These are phyloP conservation scores for Dicroscelio sp. DNA, from an alignment of 2,888 invertebrate genomes.

Conservation along the genomic window DNA sequence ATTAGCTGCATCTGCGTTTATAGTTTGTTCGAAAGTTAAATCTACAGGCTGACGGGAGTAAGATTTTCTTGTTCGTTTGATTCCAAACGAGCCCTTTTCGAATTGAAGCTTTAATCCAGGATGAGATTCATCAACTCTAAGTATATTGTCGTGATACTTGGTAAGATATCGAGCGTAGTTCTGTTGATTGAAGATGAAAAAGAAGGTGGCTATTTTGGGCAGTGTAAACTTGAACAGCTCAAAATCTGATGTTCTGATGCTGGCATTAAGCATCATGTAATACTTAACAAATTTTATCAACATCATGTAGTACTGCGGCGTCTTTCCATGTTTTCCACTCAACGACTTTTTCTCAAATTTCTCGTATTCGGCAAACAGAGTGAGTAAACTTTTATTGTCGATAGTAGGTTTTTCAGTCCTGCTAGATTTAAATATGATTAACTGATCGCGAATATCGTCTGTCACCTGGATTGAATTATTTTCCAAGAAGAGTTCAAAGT, in stretches of 20 bases:
- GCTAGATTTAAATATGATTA: neutral
- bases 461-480: conserved; percentile 48
- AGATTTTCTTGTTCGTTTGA: conserved; percentile 86
- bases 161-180: conserved; percentile 89
- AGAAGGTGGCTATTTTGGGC: conserved; percentile 87
- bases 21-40: conserved; percentile 83
- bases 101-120: conserved; percentile 85
- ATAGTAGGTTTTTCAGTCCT: too few relatives aligned
- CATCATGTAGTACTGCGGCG: conserved; percentile 88
- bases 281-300: conserved; percentile 86
- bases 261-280: conserved; percentile 85
- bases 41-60: conserved; percentile 84
- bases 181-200: conserved; percentile 88
- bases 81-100: conserved; percentile 86
- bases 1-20: conserved; percentile 85
- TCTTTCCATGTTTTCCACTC: conserved; percentile 87
- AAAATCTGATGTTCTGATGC: conserved; percentile 88
- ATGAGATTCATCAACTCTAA: conserved; percentile 87
- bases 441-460: conserved; percentile 27
- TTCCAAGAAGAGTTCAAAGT: conserved; percentile 83
- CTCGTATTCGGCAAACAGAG: conserved; percentile 72
- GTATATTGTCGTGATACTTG: conserved; percentile 87
- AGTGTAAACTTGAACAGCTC: conserved; percentile 84
- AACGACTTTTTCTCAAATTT: conserved; percentile 81
- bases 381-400: neutral